phyloP scores from a whole-genome alignment of 2,113 vertebrate genomes.

The Hymenochirus boettgeri region DNA sequence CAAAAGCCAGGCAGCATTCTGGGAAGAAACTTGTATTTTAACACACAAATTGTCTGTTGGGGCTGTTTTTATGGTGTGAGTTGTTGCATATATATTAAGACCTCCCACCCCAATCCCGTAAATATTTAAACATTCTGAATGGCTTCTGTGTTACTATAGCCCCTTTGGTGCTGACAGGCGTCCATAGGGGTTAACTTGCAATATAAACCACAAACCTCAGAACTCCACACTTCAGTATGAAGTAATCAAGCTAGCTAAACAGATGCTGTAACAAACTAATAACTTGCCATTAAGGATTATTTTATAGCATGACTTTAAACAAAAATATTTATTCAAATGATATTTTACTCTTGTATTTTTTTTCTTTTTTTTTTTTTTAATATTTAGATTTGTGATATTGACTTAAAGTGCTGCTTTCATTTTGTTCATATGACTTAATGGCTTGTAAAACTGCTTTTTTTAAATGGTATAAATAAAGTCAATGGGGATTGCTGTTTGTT shows the following conservation, averaged over 20 bases:
- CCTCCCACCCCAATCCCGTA: too few relatives aligned
- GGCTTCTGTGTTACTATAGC: conserved; percentile 53
- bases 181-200: conserved; percentile 67
- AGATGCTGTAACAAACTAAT: conserved; percentile 86
- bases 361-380: conserved; percentile 68
- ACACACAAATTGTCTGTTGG: too few relatives aligned
- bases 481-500: conserved; percentile 86
- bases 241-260: conserved; percentile 98
- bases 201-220: conserved; percentile 97
- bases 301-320: conserved; percentile 98
- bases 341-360: conserved; percentile 98
- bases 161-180: background rate
- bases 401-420: conserved; percentile 79
- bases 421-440: conserved; percentile 68
- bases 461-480: conserved; percentile 89
- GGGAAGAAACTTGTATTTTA: too few relatives aligned
- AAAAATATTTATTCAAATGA: conserved; percentile 99
- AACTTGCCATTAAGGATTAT: conserved; percentile 98
- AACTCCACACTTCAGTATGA: conserved; percentile 88
- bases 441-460: conserved; percentile 99
- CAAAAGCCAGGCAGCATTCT: too few relatives aligned
- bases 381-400: conserved; percentile 78
- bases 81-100: too few relatives aligned
- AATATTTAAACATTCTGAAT: conserved; percentile 80
- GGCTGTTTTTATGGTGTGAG: too few relatives aligned